A percentile compares a stretch with the other conserved stretches of the same genome.
These are phyloP conservation scores for Eulithis testata DNA, from an alignment of 2,888 invertebrate species.

Conservation along the genomic window DNA sequence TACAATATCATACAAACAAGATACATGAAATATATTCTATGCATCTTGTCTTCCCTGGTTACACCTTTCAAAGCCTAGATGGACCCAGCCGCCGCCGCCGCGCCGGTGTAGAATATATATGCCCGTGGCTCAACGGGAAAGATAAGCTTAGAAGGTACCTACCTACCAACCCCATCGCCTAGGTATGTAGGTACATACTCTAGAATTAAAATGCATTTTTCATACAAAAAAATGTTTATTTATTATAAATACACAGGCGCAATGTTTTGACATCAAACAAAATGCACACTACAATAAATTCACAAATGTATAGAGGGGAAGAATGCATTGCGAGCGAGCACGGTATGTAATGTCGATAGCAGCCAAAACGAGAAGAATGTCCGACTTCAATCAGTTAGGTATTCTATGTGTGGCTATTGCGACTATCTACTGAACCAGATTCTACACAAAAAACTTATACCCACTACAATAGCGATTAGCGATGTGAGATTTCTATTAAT, in stretches of 20 bases:
- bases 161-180: background rate
- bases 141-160: background rate
- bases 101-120: too few relatives aligned
- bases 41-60: too few relatives aligned
- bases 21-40: too few relatives aligned
- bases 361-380: background rate
- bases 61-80: too few relatives aligned
- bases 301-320: constrained; percentile 46
- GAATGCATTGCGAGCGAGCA: constrained; percentile 45
- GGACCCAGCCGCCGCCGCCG: too few relatives aligned
- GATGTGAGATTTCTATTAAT: too few relatives aligned
- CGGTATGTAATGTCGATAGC: constrained; percentile 50
- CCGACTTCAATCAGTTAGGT: background rate
- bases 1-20: too few relatives aligned
- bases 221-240: constrained; percentile 54
- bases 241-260: constrained; percentile 44
- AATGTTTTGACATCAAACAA: constrained; percentile 56
- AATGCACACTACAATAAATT: constrained; percentile 47
- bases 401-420: background rate
- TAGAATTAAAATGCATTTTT: constrained; percentile 28
- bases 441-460: too few relatives aligned
- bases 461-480: too few relatives aligned
- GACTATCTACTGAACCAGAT: background rate
- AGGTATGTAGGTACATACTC: background rate
- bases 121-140: too few relatives aligned